A percentile compares a stretch with the other conserved stretches of the same genome.
phyloP scores from a whole-genome alignment of 2,888 invertebrate genomes.

The Mamestra brassicae region DNA sequence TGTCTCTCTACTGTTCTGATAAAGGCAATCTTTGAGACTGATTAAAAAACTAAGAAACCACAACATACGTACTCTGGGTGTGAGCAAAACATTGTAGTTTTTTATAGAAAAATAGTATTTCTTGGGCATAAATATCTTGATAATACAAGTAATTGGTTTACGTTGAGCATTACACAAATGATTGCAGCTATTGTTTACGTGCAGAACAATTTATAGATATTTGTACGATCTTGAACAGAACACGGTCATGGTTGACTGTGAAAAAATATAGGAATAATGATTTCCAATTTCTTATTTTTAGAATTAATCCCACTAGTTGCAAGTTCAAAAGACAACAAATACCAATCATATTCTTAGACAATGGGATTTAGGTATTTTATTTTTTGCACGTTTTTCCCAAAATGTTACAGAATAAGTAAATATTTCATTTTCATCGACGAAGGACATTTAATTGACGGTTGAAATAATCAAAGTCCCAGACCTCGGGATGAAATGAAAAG shows the following conservation, averaged over 20 bases:
- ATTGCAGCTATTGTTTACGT: slow-evolving; percentile 50
- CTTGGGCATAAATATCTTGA: slow-evolving; percentile 10
- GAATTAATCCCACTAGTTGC: neutral
- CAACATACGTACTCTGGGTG: neutral
- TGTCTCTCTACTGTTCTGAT: slow-evolving; percentile 11
- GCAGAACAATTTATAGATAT: slow-evolving; percentile 39
- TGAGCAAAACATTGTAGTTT: slow-evolving; percentile 5
- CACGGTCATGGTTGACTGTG: slow-evolving; percentile 32
- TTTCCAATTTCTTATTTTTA: neutral
- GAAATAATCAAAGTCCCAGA: slow-evolving; percentile 43
- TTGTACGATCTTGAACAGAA: slow-evolving; percentile 38
- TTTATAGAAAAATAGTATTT: slow-evolving; percentile 17
- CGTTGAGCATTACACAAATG: slow-evolving; percentile 39
- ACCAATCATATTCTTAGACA: slow-evolving; percentile 1
- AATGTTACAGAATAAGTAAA: neutral
- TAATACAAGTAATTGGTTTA: slow-evolving; percentile 41
- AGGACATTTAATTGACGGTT: slow-evolving; percentile 28
- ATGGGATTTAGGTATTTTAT: neutral
- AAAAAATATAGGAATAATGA: slow-evolving; percentile 1
- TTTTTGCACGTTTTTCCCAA: neutral
- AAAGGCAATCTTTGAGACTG: neutral
- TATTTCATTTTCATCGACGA: slow-evolving; percentile 24
- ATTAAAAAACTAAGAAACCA: slow-evolving; percentile 9
- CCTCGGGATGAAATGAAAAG: slow-evolving; percentile 41
- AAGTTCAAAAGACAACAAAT: neutral